Percentiles rank a stretch among this genome's conserved stretches.
These are phyloP conservation scores for Rhynchonycteris naso DNA, from an alignment of 2,797 vertebrate species.

Conservation along the genomic window DNA sequence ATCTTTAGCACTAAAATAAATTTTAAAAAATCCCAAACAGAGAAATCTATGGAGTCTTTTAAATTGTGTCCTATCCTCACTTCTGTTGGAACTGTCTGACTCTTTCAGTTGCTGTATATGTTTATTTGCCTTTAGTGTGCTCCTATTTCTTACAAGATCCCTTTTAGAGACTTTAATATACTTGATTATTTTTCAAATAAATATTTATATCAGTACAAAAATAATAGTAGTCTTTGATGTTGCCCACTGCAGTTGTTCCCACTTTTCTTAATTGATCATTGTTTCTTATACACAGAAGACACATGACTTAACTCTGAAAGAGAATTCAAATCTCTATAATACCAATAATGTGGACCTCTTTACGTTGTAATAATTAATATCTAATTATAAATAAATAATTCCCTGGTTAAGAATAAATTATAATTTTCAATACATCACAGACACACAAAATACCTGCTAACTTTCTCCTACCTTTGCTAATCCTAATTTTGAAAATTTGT, in stretches of 20 bases:
- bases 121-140: not conserved
- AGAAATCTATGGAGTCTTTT: not conserved
- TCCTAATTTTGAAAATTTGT: not conserved
- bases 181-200: slow-evolving; percentile 6
- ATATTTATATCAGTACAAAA: not conserved
- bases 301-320: not conserved
- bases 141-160: not conserved
- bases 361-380: not conserved
- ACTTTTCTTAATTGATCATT: slow-evolving; percentile 5
- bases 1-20: slow-evolving; percentile 21
- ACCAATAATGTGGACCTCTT: not conserved
- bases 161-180: not conserved
- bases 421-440: not conserved
- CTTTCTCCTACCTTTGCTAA: slow-evolving; percentile 3
- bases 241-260: not conserved
- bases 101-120: not conserved
- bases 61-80: not conserved
- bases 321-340: not conserved
- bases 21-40: not conserved
- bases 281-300: not conserved
- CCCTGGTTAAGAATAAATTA: not conserved
- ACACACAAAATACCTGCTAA: not conserved
- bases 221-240: not conserved
- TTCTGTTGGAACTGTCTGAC: not conserved
- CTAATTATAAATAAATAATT: not conserved